phyloP scores from a whole-genome alignment of 53 echinoderm and acorn worm species.

The Echinarachnius parma region DNA sequence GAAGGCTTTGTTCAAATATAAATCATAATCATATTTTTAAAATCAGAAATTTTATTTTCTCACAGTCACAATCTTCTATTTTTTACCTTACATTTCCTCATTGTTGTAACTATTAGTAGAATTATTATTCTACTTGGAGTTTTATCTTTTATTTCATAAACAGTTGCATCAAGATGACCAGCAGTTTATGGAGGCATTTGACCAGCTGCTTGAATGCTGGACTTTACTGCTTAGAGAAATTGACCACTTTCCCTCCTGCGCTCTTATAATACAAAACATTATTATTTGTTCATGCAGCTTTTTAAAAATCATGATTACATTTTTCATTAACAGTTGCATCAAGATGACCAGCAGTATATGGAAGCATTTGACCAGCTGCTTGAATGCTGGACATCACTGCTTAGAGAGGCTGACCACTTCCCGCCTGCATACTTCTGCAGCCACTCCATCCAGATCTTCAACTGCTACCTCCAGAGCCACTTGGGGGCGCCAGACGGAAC shows the following conservation, averaged over 20 bases:
- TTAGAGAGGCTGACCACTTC: constrained; percentile 59
- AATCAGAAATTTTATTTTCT: no score
- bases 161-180: constrained; percentile 98
- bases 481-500: constrained; percentile 90
- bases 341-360: constrained; percentile 96
- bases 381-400: constrained; percentile 86
- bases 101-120: no score
- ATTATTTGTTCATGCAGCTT: not conserved
- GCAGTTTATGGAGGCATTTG: constrained; percentile 93
- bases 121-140: no score
- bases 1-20: no score
- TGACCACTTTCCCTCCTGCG: constrained; percentile 66
- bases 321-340: constrained; percentile 67
- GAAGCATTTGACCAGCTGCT: constrained; percentile 86
- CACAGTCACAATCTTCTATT: no score
- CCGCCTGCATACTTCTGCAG: constrained; percentile 88
- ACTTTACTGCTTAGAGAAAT: constrained; percentile 66
- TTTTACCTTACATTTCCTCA: no score
- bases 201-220: constrained; percentile 86
- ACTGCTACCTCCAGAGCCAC: constrained; percentile 92
- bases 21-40: no score
- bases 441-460: constrained; percentile 87
- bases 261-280: no score
- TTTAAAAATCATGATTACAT: no score
- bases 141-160: no score